Percentiles rank a stretch among this genome's conserved stretches.
phyloP scores from a whole-genome alignment of 2,113 vertebrate genomes.

The Azemiops feae region DNA sequence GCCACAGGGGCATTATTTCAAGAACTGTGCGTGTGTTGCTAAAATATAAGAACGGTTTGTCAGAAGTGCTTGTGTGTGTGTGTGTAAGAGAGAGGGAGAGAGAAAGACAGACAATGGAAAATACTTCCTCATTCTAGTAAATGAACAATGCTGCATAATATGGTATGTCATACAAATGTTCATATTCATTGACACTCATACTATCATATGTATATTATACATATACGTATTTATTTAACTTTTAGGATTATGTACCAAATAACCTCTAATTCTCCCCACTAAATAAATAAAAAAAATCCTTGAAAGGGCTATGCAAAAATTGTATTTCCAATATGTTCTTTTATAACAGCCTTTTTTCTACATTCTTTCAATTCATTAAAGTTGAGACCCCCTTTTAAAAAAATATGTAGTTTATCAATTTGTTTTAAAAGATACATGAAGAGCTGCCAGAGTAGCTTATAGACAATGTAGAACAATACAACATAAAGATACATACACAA shows the following conservation, averaged over 20 bases:
- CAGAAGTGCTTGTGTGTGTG: not conserved
- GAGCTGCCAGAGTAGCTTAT: not conserved
- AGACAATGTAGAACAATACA: not conserved
- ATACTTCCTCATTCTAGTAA: not conserved
- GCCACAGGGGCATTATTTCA: not conserved
- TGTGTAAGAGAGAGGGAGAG: too few species aligned
- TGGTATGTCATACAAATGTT: slow-evolving; percentile 1
- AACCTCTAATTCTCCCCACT: not conserved
- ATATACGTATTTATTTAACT: not conserved
- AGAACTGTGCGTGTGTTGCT: not conserved
- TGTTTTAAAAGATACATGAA: not conserved
- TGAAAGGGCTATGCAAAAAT: not conserved
- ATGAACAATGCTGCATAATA: not conserved
- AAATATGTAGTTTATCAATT: not conserved
- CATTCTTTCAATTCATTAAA: not conserved
- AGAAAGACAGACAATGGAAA: not conserved
- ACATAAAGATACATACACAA: not conserved
- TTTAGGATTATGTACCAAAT: not conserved
- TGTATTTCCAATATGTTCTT: not conserved
- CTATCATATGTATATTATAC: not conserved
- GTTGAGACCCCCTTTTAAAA: not conserved
- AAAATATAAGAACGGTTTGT: not conserved
- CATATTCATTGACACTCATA: slow-evolving; percentile 5
- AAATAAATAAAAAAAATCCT: not conserved
- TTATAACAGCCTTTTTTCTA: not conserved